Evolutionary conservation across 2,888 invertebrate species (phyloP).

Genomic region (Ophraella communa): DNA sequence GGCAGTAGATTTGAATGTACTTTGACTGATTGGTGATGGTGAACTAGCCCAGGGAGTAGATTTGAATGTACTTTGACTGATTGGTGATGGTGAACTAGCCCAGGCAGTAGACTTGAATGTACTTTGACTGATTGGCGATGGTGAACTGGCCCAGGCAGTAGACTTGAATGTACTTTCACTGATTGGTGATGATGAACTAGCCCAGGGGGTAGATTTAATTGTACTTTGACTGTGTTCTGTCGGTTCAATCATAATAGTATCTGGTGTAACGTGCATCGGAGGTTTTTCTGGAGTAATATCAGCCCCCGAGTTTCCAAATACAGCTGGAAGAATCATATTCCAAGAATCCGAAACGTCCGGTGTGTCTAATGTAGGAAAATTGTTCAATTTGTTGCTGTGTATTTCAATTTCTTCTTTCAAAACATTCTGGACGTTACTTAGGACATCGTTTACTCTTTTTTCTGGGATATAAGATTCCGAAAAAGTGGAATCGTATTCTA

Average conservation of each 20-base stretch:
- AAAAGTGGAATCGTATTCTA: conserved; percentile 61
- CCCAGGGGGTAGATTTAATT: conserved; percentile 2
- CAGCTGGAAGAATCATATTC: conserved; percentile 82
- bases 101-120: conserved; percentile 1
- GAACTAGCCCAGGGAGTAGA: no score
- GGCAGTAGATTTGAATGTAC: not conserved
- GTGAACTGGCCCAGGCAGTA: no score
- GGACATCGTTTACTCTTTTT: conserved; percentile 78
- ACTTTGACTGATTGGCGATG: no score
- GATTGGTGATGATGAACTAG: not conserved
- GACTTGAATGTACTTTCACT: no score
- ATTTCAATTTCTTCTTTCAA: conserved; percentile 77
- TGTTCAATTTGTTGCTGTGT: conserved; percentile 59
- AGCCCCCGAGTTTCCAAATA: conserved; percentile 68
- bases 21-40: no score
- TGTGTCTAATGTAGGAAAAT: conserved; percentile 68
- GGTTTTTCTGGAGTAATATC: conserved; percentile 53
- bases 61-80: no score
- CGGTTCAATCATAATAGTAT: conserved; percentile 55
- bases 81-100: conserved; percentile 2
- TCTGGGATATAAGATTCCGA: conserved; percentile 60
- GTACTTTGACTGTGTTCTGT: conserved; percentile 18
- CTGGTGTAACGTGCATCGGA: conserved; percentile 49
- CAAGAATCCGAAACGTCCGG: conserved; percentile 79
- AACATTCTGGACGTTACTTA: conserved; percentile 83